Percentiles rank a stretch among this genome's conserved stretches.
Evolutionary conservation across 1,140 invertebrate genomes (phyloP).

Genomic region (Penaeus vannamei): DNA sequence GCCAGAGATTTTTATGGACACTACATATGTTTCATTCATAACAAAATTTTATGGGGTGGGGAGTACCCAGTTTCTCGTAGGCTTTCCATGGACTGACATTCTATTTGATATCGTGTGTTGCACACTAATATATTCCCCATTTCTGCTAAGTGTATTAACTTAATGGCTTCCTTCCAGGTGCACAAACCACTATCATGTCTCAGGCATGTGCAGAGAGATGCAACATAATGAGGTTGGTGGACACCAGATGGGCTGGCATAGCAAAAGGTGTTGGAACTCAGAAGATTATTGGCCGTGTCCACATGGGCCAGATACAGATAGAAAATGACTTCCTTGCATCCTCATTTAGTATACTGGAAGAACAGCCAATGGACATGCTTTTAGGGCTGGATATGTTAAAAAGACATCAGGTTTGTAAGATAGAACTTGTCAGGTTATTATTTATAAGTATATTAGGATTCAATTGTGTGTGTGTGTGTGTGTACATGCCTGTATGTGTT

Average conservation of each 20-base stretch:
- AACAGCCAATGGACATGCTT: constrained; percentile 99
- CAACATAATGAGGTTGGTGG: constrained; percentile 95
- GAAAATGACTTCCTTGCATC: constrained; percentile 93
- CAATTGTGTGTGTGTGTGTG: not conserved
- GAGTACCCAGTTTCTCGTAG: no score
- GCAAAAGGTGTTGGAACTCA: constrained; percentile 97
- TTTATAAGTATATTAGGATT: not conserved
- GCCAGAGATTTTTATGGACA: no score
- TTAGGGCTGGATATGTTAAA: constrained; percentile 97
- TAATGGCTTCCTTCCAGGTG: constrained; percentile 75
- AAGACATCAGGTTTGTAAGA: constrained; percentile 84
- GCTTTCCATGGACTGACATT: no score
- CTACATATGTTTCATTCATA: no score
- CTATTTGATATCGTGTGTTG: no score
- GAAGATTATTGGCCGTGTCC: constrained; percentile 94
- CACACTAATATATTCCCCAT: no score
- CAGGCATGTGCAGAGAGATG: constrained; percentile 92
- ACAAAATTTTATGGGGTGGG: no score
- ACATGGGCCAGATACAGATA: constrained; percentile 96
- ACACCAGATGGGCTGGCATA: constrained; percentile 93
- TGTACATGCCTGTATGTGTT: constrained; percentile 19
- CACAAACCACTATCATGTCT: constrained; percentile 96
- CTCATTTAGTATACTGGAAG: constrained; percentile 97
- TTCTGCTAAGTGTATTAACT: not conserved
- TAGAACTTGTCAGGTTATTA: not conserved